Percentiles rank a stretch among this genome's conserved stretches.
Conservation (phyloP, 2,797 vertebrate species). For the Selene dorsalis region DNA sequence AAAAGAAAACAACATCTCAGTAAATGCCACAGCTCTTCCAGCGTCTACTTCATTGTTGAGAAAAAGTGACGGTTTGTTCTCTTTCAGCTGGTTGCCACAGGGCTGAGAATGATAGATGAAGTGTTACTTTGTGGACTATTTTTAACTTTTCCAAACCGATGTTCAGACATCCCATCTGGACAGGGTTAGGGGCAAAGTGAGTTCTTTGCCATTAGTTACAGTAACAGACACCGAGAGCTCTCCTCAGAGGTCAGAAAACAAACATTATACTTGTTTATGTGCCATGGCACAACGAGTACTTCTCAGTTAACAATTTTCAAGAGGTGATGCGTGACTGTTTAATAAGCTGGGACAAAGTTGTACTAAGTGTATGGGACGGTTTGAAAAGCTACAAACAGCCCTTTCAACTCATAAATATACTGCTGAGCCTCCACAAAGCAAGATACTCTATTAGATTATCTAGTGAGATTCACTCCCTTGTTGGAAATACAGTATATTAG, state of each 20-base stretch:
- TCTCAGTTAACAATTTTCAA: slow-evolving; percentile 58
- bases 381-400: slow-evolving; percentile 44
- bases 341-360: slow-evolving; percentile 54
- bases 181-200: slow-evolving; percentile 70
- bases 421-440: slow-evolving; percentile 5
- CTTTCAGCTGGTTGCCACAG: slow-evolving; percentile 76
- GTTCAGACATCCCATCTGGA: slow-evolving; percentile 82
- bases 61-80: slow-evolving; percentile 75
- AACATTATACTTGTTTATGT: slow-evolving; percentile 71
- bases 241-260: slow-evolving; percentile 72
- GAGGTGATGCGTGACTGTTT: slow-evolving; percentile 69
- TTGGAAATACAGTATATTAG: slow-evolving; percentile 28
- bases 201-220: slow-evolving; percentile 70
- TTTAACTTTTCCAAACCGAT: slow-evolving; percentile 82
- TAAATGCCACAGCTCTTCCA: slow-evolving; percentile 73
- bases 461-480: slow-evolving; percentile 20
- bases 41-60: slow-evolving; percentile 68
- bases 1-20: slow-evolving; percentile 66
- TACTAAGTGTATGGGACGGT: slow-evolving; percentile 33
- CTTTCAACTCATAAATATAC: slow-evolving; percentile 34
- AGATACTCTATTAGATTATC: slow-evolving; percentile 16
- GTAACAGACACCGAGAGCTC: slow-evolving; percentile 67
- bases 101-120: slow-evolving; percentile 74
- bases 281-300: slow-evolving; percentile 53
- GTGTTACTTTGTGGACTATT: slow-evolving; percentile 81